Conservation (phyloP, 2,888 invertebrate species). For the Campoplex capitator region DNA sequence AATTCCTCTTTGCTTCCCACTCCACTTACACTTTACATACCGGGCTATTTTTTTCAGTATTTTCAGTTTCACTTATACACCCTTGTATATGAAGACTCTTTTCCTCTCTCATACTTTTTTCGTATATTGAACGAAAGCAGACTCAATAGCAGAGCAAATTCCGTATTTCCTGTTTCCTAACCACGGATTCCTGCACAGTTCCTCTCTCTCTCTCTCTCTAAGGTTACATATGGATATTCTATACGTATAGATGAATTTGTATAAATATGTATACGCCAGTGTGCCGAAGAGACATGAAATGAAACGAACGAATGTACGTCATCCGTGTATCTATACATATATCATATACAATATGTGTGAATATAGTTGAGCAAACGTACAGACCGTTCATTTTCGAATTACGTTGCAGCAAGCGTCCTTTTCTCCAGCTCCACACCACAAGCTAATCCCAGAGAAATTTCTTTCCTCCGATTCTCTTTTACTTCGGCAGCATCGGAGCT, state of each 20-base stretch:
- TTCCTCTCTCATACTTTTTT: constrained; percentile 1
- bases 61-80: constrained; percentile 10
- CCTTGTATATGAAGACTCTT: neutral
- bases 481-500: constrained; percentile 24
- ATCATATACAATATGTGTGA: constrained; percentile 26
- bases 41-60: constrained; percentile 1
- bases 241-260: constrained; percentile 4
- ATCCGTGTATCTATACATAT: constrained; percentile 27
- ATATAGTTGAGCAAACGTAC: constrained; percentile 42
- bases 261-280: constrained; percentile 1
- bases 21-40: neutral
- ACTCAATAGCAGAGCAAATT: constrained; percentile 26
- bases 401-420: constrained; percentile 35
- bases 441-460: constrained; percentile 49
- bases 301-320: constrained; percentile 27
- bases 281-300: constrained; percentile 18
- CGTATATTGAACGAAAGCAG: constrained; percentile 17
- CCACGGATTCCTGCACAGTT: constrained; percentile 52
- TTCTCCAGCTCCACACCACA: constrained; percentile 23
- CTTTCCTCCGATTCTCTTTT: constrained; percentile 1
- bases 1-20: neutral
- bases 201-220: constrained; percentile 4
- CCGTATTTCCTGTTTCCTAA: constrained; percentile 61
- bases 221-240: neutral
- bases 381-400: constrained; percentile 64